Conservation (phyloP, 2,888 invertebrate genomes). For the Geophilus truncorum region DNA sequence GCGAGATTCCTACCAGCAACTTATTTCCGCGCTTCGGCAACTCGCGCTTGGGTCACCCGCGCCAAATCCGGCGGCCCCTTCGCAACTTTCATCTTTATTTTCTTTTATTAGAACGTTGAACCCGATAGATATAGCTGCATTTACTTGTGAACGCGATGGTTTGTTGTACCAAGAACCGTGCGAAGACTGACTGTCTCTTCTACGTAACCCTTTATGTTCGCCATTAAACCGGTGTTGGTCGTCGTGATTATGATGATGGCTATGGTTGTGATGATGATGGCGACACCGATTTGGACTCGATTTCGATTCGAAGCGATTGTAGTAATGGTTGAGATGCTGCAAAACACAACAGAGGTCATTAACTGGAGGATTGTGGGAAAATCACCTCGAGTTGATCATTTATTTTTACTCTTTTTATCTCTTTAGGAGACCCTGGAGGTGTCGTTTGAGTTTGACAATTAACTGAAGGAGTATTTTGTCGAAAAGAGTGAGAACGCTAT, state of each 20-base stretch:
- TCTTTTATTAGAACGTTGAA: too few relatives aligned
- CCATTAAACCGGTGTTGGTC: constrained; percentile 35
- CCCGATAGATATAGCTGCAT: too few relatives aligned
- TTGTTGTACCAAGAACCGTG: constrained; percentile 44
- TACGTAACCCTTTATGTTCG: constrained; percentile 37
- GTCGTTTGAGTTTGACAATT: constrained; percentile 46
- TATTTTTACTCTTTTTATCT: constrained; percentile 39
- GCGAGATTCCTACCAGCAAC: too few relatives aligned
- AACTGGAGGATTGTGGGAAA: too few relatives aligned
- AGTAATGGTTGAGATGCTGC: constrained; percentile 47
- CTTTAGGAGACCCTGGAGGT: constrained; percentile 44
- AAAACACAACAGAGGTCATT: too few relatives aligned
- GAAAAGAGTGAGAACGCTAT: not conserved
- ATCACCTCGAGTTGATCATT: too few relatives aligned
- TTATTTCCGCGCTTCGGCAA: too few relatives aligned
- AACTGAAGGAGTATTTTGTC: constrained; percentile 38
- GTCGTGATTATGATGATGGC: constrained; percentile 44
- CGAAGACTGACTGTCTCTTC: constrained; percentile 45
- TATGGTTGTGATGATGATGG: constrained; percentile 47
- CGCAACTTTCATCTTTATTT: not conserved
- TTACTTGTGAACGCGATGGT: constrained; percentile 44
- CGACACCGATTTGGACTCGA: constrained; percentile 38
- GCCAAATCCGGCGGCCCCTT: too few relatives aligned
- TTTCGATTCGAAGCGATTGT: constrained; percentile 40
- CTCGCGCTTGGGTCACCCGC: too few relatives aligned